Evolutionary conservation across 1,140 invertebrate species (phyloP), one percentile per base, ranked within the genome.

Genomic region (Drosophila quadrilineata): DNA sequence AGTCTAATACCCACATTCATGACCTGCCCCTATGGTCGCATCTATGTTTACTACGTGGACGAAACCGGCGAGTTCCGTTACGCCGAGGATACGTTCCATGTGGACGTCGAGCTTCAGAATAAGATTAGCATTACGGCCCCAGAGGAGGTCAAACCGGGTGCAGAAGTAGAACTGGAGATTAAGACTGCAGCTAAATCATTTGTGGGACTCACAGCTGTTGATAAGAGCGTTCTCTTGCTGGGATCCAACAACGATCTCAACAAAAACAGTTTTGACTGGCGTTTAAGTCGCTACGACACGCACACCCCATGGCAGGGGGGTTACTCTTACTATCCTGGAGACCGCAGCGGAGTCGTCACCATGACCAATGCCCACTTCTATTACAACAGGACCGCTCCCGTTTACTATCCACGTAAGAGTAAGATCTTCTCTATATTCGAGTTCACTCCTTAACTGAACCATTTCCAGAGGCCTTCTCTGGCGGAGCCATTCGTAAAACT

Each of bases 171-270:
- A 69, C 88, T 98, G 0, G 92, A 92, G 2, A 92, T 98, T 3
- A 92, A 92, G 38, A 93, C 96, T 0, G 94, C 94, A 79, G 94
- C 96, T 0, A 94, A 96, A 85, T 97, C 97, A 0, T 95, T 94
- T 67, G 93, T 98, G 40, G 96, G 95, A 28, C 87, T 98, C 3
- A 89, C 97, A 53, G 97, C 87, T 0, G 93, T 98, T 2, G 97
- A 98, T 90, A 95, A 98, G 89, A 95, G 95, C 90, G 95, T 97
- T 0, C 82, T 96, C 0, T 80, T 96, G 1, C 90, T 98, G 6
- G 80, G 73, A 28, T 40, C 6, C 31, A 77, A 73, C 17, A 87
- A 87, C 29, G 87, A 88, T 24, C 29, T 89, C 8, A 64, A 19
- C 28, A 58, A 79, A 41, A 50, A 88, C 40, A 70, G 91, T 3